Base-by-base conservation (phyloP, 2,113 vertebrate species). In the Nibea albiflora region DNA sequence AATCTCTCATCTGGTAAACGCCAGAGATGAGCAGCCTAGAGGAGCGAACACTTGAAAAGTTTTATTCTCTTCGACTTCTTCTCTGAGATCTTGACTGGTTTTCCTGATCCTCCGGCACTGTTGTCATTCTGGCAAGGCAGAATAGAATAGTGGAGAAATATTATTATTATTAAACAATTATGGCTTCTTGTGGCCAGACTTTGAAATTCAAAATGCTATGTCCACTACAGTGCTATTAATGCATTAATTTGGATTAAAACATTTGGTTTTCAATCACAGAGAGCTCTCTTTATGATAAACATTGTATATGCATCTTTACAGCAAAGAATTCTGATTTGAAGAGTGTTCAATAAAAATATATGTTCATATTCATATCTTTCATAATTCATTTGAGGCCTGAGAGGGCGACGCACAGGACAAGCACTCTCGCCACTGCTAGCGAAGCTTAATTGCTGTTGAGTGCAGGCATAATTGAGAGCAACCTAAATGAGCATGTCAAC, bases 31-130 rank as follows among this genome's bases (percentile, higher is more conserved):
- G 75, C 17, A 1, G 28, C 67, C 78, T 96, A 99, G 95, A 99
- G 95, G 85, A 99, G 95, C 1, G 92, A 95, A 88, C 98, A 99
- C 86, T 97, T 97, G 87, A 99, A 98, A 56, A 95, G 96, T 93
- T 97, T 98, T 88, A 96, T 96, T 94, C 96, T 98, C 95, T 98
- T 99, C 19, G 97, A 98, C 80, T 97, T 96, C 62, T 96, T 98
- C 92, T 99, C 97, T 81, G 98, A 97, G 87, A 99, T 98, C 95
- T 98, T 99, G 87, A 99, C 94, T 1, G 96, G 95, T 66, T 97
- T 97, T 26, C 97, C 95, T 54, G 95, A 91, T 70, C 96, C 97
- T 44, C 95, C 90, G 8, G 95, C 94, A 92, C 81, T 96, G 94
- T 85, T 96, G 94, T 99, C 98, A 58, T 96, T 96, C 98, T 99